Percentiles rank a stretch among this genome's conserved stretches.
Evolutionary conservation across 2,797 vertebrate species (phyloP).

Genomic region (Hephaestus fuliginosus): DNA sequence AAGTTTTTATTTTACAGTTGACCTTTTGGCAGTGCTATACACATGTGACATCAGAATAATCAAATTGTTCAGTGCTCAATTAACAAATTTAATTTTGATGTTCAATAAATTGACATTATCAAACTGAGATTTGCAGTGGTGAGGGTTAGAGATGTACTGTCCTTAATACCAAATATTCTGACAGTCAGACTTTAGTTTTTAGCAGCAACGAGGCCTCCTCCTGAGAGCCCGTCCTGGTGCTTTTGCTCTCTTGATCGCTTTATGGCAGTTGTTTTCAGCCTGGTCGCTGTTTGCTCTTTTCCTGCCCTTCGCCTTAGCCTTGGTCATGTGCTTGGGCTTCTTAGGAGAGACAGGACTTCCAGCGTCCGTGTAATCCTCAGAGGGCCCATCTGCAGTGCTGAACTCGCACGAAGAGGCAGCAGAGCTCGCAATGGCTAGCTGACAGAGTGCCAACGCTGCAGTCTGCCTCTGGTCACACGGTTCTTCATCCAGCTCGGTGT

Average conservation of each 20-base stretch:
- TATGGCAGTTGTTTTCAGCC: constrained; percentile 75
- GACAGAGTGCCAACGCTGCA: constrained; percentile 95
- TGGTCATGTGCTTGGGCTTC: constrained; percentile 28
- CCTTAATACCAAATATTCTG: constrained; percentile 3
- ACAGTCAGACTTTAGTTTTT: constrained; percentile 52
- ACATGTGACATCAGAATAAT: constrained; percentile 9
- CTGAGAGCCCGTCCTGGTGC: constrained; percentile 83
- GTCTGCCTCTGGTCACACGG: constrained; percentile 93
- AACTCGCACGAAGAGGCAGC: constrained; percentile 49
- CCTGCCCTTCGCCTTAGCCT: constrained; percentile 70
- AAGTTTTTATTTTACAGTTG: neutral
- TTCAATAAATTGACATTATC: constrained; percentile 44
- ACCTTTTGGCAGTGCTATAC: constrained; percentile 18
- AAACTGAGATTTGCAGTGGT: constrained; percentile 20
- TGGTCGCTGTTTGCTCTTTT: constrained; percentile 87
- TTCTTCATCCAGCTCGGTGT: constrained; percentile 78
- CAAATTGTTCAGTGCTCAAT: constrained; percentile 61
- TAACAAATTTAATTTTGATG: neutral
- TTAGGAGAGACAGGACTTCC: constrained; percentile 10
- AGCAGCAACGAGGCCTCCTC: constrained; percentile 89
- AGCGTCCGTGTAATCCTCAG: constrained; percentile 13
- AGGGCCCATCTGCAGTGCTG: constrained; percentile 8
- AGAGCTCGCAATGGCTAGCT: constrained; percentile 91
- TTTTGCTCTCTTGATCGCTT: constrained; percentile 84
- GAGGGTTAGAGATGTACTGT: constrained; percentile 24